phyloP scores from a whole-genome alignment of 2,888 invertebrate genomes.

The Diadromus collaris region DNA sequence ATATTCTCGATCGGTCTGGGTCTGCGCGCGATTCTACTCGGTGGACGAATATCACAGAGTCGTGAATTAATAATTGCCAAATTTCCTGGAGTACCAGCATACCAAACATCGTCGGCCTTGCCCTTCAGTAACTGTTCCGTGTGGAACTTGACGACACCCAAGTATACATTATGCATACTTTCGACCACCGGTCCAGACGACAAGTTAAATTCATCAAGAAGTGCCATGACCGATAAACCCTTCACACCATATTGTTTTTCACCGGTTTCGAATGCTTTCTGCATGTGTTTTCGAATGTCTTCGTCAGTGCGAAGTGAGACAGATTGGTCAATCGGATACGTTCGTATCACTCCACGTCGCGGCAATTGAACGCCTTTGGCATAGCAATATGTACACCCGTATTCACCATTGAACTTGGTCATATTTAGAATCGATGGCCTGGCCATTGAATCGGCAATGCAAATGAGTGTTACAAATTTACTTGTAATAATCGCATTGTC shows the following conservation, averaged over 20 bases:
- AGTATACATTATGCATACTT: slow-evolving; percentile 38
- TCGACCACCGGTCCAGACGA: slow-evolving; percentile 38
- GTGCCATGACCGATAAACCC: slow-evolving; percentile 11
- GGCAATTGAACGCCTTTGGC: slow-evolving; percentile 15
- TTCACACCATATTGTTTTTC: slow-evolving; percentile 28
- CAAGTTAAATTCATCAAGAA: slow-evolving; percentile 18
- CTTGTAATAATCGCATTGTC: slow-evolving; percentile 19
- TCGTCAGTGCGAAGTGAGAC: slow-evolving; percentile 24
- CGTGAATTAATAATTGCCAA: slow-evolving; percentile 7
- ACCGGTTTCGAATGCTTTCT: slow-evolving; percentile 17
- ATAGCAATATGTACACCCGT: slow-evolving; percentile 43
- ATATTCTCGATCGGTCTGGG: slow-evolving; percentile 28
- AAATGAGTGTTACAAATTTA: slow-evolving; percentile 43
- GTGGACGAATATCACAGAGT: slow-evolving; percentile 4
- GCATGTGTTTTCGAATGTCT: slow-evolving; percentile 37
- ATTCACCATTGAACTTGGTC: slow-evolving; percentile 40
- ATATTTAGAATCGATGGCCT: slow-evolving; percentile 45
- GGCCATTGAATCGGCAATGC: slow-evolving; percentile 42
- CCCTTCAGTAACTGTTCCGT: slow-evolving; percentile 16
- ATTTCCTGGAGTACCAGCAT: background rate
- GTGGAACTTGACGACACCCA: slow-evolving; percentile 29
- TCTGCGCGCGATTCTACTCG: slow-evolving; percentile 20
- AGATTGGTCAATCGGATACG: slow-evolving; percentile 10
- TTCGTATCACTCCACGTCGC: slow-evolving; percentile 1
- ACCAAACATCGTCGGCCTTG: slow-evolving; percentile 11